phyloP scores from a whole-genome alignment of 2,888 invertebrate genomes.

The Odontocerum albicorne region DNA sequence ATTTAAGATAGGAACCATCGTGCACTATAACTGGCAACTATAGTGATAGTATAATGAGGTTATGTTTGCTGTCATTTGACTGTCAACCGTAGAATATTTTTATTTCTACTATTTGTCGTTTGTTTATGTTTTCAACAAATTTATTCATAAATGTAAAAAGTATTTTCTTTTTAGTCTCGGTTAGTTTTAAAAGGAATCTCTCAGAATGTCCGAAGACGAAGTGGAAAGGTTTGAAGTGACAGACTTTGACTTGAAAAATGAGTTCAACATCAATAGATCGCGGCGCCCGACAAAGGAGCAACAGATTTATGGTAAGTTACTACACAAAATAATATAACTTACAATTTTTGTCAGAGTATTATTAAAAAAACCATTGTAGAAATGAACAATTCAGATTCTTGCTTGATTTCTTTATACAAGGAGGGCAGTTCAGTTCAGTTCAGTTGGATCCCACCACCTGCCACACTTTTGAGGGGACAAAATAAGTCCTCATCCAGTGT shows the following conservation, averaged over 20 bases:
- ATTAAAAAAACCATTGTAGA: not conserved
- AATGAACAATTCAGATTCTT: not conserved
- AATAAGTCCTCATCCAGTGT: no score
- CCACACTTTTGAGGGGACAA: no score
- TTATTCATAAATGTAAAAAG: no score
- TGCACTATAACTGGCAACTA: no score
- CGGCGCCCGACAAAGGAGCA: conserved; percentile 81
- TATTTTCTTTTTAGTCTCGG: no score
- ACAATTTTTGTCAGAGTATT: not conserved
- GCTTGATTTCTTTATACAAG: not conserved
- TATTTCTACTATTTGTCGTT: no score
- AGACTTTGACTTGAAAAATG: conserved; percentile 91
- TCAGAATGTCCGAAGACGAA: conserved; percentile 82
- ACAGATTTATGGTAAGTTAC: conserved; percentile 88
- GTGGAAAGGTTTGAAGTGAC: conserved; percentile 94
- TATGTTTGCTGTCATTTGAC: not conserved
- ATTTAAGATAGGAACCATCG: no score
- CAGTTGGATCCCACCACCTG: no score
- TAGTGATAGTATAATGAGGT: no score
- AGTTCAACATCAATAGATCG: conserved; percentile 81
- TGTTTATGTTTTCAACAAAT: no score
- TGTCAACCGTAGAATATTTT: not conserved
- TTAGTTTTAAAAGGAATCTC: no score
- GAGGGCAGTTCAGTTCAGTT: no score
- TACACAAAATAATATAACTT: conserved; percentile 6